These are phyloP conservation scores for Pogonomyrmex californicus DNA, from an alignment of 1,140 invertebrate genomes.

Conservation along the genomic window DNA sequence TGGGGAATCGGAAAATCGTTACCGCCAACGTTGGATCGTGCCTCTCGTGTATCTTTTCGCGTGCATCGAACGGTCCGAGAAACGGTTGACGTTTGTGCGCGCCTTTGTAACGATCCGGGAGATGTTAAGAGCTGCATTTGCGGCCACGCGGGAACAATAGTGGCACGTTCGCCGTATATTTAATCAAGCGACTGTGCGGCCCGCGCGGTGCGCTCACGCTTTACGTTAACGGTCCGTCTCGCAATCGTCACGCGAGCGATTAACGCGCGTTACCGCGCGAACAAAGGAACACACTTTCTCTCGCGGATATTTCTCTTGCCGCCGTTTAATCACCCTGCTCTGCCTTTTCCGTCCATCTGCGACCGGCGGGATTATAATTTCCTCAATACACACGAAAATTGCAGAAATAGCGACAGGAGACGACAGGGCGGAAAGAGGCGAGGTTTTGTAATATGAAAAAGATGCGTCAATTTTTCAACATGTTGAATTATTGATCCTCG, in stretches of 20 bases:
- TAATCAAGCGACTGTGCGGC: constrained; percentile 59
- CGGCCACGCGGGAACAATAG: constrained; percentile 47
- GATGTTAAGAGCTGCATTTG: constrained; percentile 29
- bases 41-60: background rate
- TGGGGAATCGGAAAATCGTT: constrained; percentile 10
- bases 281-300: background rate
- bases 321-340: background rate
- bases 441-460: constrained; percentile 1
- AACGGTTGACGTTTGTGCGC: background rate
- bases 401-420: no score
- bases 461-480: background rate
- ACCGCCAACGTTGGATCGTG: background rate
- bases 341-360: background rate
- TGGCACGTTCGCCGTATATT: constrained; percentile 54
- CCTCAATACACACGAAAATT: background rate
- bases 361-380: background rate
- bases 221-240: constrained; percentile 52
- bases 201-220: constrained; percentile 18
- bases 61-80: background rate
- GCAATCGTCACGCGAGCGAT: constrained; percentile 38
- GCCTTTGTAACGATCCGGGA: background rate
- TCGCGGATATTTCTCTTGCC: background rate
- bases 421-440: background rate
- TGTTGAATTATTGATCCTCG: background rate
- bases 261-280: constrained; percentile 1